Conservation (phyloP, 2,888 invertebrate species). For the Perizoma flavofasciatum region DNA sequence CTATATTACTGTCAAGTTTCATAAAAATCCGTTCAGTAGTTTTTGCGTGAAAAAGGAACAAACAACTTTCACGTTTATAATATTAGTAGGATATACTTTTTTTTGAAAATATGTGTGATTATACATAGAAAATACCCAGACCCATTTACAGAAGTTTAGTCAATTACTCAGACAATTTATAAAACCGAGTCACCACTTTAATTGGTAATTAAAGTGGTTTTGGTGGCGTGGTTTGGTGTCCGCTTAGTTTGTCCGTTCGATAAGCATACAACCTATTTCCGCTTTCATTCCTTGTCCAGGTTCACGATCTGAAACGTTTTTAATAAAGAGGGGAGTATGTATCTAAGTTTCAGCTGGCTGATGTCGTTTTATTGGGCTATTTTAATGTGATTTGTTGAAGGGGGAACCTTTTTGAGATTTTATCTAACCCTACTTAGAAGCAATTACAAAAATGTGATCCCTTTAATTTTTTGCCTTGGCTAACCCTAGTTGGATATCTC, state of each 20-base stretch:
- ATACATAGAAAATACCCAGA: too few species aligned
- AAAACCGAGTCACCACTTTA: too few species aligned
- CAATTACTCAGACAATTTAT: too few species aligned
- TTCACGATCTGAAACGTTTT: constrained; percentile 74
- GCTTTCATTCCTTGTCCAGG: constrained; percentile 69
- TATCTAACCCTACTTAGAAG: constrained; percentile 38
- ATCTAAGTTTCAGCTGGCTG: constrained; percentile 55
- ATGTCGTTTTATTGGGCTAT: constrained; percentile 64
- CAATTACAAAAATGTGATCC: constrained; percentile 38
- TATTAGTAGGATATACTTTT: too few species aligned
- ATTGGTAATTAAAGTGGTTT: too few species aligned
- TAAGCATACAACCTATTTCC: constrained; percentile 51
- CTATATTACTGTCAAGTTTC: too few species aligned
- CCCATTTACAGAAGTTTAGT: too few species aligned
- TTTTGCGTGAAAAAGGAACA: too few species aligned
- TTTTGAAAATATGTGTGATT: too few species aligned
- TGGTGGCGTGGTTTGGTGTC: too few species aligned
- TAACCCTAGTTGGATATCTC: constrained; percentile 29
- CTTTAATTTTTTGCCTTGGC: constrained; percentile 31
- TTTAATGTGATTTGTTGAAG: constrained; percentile 62
- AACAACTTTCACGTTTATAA: too few species aligned
- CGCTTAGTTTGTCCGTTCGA: constrained; percentile 10
- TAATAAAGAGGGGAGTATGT: constrained; percentile 58
- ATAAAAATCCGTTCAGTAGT: too few species aligned
- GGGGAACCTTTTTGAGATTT: constrained; percentile 43